A percentile compares a stretch with the other conserved stretches of the same genome.
Conservation (phyloP, 2,888 invertebrate species). For the Rutpela maculata region DNA sequence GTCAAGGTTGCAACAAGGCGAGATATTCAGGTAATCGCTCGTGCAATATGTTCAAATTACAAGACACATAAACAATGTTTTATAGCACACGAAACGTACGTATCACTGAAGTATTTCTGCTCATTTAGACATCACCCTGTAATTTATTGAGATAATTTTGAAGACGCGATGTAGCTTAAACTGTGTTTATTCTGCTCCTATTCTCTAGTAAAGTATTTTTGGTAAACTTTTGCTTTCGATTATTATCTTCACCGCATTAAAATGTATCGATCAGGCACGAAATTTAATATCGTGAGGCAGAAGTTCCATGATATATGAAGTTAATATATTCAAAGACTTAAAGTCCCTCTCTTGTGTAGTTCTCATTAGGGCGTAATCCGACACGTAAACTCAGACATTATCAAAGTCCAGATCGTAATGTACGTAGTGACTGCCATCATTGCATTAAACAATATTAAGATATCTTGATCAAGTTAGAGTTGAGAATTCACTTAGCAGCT, state of each 20-base stretch:
- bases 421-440: slow-evolving; percentile 57
- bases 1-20: too few species aligned
- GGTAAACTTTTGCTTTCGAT: background rate
- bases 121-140: background rate
- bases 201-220: background rate
- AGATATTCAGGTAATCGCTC: too few species aligned
- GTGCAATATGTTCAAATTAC: too few species aligned
- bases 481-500: slow-evolving; percentile 70
- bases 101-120: background rate
- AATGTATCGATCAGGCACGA: slow-evolving; percentile 28
- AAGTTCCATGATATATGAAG: slow-evolving; percentile 33
- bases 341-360: slow-evolving; percentile 10
- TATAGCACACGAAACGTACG: too few species aligned
- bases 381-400: slow-evolving; percentile 61
- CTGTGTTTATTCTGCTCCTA: too few species aligned
- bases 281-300: slow-evolving; percentile 9
- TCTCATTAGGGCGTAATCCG: slow-evolving; percentile 61
- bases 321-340: slow-evolving; percentile 38
- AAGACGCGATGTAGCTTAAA: too few species aligned
- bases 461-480: slow-evolving; percentile 69
- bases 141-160: background rate
- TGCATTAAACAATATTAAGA: slow-evolving; percentile 70
- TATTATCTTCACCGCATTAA: slow-evolving; percentile 4
- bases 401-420: slow-evolving; percentile 64
- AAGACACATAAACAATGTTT: too few species aligned